A percentile compares a stretch with the other conserved stretches of the same genome.
phyloP scores from a whole-genome alignment of 2,113 vertebrate species.

The zebrafish (Danio rerio) region DNA sequence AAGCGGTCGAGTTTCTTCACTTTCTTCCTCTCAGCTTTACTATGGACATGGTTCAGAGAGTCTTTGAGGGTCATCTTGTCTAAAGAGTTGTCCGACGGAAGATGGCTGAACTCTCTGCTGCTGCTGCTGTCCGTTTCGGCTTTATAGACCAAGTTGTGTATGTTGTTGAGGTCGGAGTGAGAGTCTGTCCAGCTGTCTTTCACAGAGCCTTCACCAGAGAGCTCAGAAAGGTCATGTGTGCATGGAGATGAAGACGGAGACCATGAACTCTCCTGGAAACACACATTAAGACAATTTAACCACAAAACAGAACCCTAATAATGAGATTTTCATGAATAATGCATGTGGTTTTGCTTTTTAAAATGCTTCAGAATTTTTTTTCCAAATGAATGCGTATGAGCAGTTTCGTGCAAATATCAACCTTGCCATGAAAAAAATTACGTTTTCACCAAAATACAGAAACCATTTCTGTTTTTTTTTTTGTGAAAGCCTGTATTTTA shows the following conservation, averaged over 20 bases:
- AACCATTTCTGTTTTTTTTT: too few relatives aligned
- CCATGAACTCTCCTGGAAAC: constrained; percentile 75
- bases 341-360: too few relatives aligned
- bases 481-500: too few relatives aligned
- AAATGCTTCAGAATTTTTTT: too few relatives aligned
- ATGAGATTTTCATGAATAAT: background rate
- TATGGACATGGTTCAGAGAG: constrained; percentile 71
- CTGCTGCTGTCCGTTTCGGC: constrained; percentile 71
- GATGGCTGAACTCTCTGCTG: constrained; percentile 68
- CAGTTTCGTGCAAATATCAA: too few relatives aligned
- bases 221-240: constrained; percentile 54
- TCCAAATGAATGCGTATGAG: too few relatives aligned
- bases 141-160: constrained; percentile 79
- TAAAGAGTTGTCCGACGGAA: constrained; percentile 69
- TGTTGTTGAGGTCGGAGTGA: constrained; percentile 72
- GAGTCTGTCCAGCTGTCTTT: constrained; percentile 74
- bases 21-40: constrained; percentile 61
- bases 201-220: constrained; percentile 69
- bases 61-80: constrained; percentile 66
- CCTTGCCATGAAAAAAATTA: too few relatives aligned
- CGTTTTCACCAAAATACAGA: too few relatives aligned
- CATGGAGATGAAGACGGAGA: constrained; percentile 76
- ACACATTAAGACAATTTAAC: background rate
- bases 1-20: constrained; percentile 46
- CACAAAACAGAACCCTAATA: background rate